Base-by-base conservation (phyloP, 2,113 vertebrate genomes). In the Bambusicola thoracicus region DNA sequence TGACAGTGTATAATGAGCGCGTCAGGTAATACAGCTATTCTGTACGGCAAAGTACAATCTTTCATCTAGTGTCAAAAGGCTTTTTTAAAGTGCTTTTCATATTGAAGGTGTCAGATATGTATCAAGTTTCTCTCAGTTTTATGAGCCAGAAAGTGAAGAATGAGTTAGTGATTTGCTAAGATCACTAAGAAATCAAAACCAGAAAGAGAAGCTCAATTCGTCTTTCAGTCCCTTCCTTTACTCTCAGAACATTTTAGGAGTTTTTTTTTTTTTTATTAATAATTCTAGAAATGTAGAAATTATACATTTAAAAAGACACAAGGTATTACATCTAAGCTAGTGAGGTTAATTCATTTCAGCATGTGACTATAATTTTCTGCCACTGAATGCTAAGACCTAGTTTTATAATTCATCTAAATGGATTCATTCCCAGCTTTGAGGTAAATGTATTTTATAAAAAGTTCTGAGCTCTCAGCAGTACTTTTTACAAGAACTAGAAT, bases 71-170 rank as follows among this genome's bases (percentile, higher is more conserved):
- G 87, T 94, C 93, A 93, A 92, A 93, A 94, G 91, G 81, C 93
- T 92, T 94, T 85, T 95, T 82, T 94, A 93, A 96, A 97, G 91
- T 96, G 91, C 89, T 95, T 91, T 95, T 94, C 79, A 65, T 93
- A 96, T 93, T 97, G 92, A 87, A 92, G 62, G 79, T 92, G 91
- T 92, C 93, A 92, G 89, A 83, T 83, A 95, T 61, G 67, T 85
- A 97, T 96, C 89, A 84, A 41, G 38, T 36, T 79, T 95, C 80
- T 6, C 76, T 86, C 80, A 83, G 7, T 92, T 96, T 94, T 92
- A 90, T 87, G 89, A 90, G 36, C 88, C 81, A 85, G 94, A 96
- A 90, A 95, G 74, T 94, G 89, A 95, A 87, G 94, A 95, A 94
- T 93, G 93, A 93, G 76, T 85, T 94, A 91, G 94, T 96, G 94